Evolutionary conservation across 2,888 invertebrate species (phyloP).

Genomic region (Sesia apiformis): DNA sequence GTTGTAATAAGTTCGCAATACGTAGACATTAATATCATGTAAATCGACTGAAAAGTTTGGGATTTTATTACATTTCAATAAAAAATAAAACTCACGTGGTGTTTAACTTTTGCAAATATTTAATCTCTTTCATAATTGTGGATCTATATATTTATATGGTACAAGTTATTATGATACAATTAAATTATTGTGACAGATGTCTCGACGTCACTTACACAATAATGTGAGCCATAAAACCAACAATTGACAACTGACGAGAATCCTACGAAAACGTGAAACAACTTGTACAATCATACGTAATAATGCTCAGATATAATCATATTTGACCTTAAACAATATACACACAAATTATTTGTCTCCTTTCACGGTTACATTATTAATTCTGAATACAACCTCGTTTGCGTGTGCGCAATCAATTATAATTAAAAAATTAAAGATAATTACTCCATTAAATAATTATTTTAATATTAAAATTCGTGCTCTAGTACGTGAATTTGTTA

Average conservation of each 20-base stretch:
- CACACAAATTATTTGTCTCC: slow-evolving; percentile 71
- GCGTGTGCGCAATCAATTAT: slow-evolving; percentile 65
- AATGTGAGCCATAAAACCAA: slow-evolving; percentile 44
- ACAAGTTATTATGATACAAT: slow-evolving; percentile 71
- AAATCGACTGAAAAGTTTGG: slow-evolving; percentile 37
- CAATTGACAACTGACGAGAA: slow-evolving; percentile 41
- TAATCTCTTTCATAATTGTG: slow-evolving; percentile 76
- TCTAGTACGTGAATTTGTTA: slow-evolving; percentile 52
- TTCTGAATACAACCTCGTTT: slow-evolving; percentile 69
- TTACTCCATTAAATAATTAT: slow-evolving; percentile 34
- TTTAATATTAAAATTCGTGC: slow-evolving; percentile 52
- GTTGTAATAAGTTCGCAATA: slow-evolving; percentile 22
- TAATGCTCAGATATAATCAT: neutral
- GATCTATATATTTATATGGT: slow-evolving; percentile 76
- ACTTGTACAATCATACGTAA: slow-evolving; percentile 50
- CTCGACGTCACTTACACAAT: slow-evolving; percentile 30
- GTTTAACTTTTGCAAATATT: slow-evolving; percentile 76
- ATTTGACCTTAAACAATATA: slow-evolving; percentile 65
- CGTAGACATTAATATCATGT: slow-evolving; percentile 23
- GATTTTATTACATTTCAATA: slow-evolving; percentile 16
- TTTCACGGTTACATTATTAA: slow-evolving; percentile 52
- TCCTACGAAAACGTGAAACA: slow-evolving; percentile 44
- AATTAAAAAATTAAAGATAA: slow-evolving; percentile 46
- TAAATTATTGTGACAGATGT: slow-evolving; percentile 53
- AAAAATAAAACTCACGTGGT: slow-evolving; percentile 52